Evolutionary conservation across 2,113 vertebrate genomes (phyloP).

Genomic region (Ceyx margarethae): DNA sequence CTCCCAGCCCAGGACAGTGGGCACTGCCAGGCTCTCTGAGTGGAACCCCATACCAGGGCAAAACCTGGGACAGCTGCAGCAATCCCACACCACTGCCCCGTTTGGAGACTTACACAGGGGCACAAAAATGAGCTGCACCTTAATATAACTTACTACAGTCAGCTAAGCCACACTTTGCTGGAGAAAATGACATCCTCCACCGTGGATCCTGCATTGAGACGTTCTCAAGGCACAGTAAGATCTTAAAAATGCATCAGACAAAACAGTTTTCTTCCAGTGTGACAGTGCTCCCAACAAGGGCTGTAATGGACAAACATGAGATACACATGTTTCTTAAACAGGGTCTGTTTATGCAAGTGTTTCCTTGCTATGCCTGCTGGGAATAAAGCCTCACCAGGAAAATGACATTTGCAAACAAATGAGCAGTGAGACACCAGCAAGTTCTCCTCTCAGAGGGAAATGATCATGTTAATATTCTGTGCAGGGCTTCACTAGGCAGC

Average conservation of each 20-base stretch:
- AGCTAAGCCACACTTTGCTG: neutral
- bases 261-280: neutral
- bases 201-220: neutral
- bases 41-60: neutral
- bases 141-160: neutral
- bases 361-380: constrained; percentile 2
- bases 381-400: constrained; percentile 10
- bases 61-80: constrained; percentile 15
- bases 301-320: neutral
- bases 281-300: neutral
- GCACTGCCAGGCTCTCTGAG: neutral
- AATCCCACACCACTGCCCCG: neutral
- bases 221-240: neutral
- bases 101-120: neutral
- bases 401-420: constrained; percentile 62
- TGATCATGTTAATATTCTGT: constrained; percentile 53
- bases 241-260: neutral
- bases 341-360: neutral
- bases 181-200: neutral
- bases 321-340: neutral
- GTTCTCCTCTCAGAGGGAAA: constrained; percentile 22
- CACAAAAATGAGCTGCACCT: neutral
- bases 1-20: neutral
- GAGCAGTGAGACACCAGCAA: constrained; percentile 36
- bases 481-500: neutral